Evolutionary conservation across 2,113 vertebrate genomes (phyloP).

Genomic region (Chionodraco myersi): DNA sequence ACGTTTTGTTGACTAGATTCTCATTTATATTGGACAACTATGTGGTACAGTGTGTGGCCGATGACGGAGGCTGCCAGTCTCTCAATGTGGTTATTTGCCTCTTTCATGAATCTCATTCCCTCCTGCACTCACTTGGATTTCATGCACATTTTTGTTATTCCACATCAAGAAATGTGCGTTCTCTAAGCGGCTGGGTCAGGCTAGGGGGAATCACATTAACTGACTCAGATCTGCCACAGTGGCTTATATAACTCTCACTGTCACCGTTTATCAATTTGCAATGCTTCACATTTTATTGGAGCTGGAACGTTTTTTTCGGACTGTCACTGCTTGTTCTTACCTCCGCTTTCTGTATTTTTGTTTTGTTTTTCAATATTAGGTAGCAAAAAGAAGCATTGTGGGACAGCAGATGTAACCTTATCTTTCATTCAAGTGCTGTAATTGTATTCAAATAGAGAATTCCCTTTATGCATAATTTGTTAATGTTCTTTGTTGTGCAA

Average conservation of each 20-base stretch:
- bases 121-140: slow-evolving; percentile 58
- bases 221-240: slow-evolving; percentile 52
- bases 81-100: slow-evolving; percentile 27
- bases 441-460: too few relatives aligned
- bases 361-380: slow-evolving; percentile 13
- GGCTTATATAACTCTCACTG: slow-evolving; percentile 55
- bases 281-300: slow-evolving; percentile 34
- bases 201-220: slow-evolving; percentile 60
- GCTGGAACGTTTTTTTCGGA: not conserved
- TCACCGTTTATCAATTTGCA: slow-evolving; percentile 51
- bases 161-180: slow-evolving; percentile 58
- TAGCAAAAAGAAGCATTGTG: slow-evolving; percentile 1
- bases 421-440: not conserved
- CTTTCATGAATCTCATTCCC: slow-evolving; percentile 52
- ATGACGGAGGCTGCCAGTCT: slow-evolving; percentile 14
- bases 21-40: slow-evolving; percentile 12
- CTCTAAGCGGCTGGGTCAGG: slow-evolving; percentile 50
- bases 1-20: slow-evolving; percentile 1
- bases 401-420: slow-evolving; percentile 4
- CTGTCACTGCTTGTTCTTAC: slow-evolving; percentile 9
- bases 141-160: slow-evolving; percentile 62
- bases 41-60: slow-evolving; percentile 25
- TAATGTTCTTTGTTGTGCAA: not conserved
- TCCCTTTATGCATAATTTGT: too few relatives aligned
- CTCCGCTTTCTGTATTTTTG: slow-evolving; percentile 19